These are phyloP conservation scores for human (Homo sapiens) DNA, from an alignment of 2,113 vertebrate genomes.

Conservation along the genomic window GRCh38 chr13:74275001-74275500, in stretches of 20 bases:
- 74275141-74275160: not conserved
- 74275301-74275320: not conserved
- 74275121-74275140: not conserved
- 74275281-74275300: not conserved
- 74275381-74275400: not conserved
- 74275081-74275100: not conserved
- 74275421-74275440: slow-evolving; percentile 1
- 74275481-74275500: slow-evolving; percentile 13
- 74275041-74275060: not conserved
- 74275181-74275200: not conserved
- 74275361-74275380: not conserved
- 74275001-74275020: not conserved
- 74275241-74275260: not conserved
- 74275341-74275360: not conserved
- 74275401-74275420: not conserved
- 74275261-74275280: not conserved
- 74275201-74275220: not conserved
- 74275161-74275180: not conserved
- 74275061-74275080: not conserved
- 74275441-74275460: not conserved
- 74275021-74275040: not conserved
- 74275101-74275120: not conserved
- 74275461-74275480: not conserved
- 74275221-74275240: not conserved
- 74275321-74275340: not conserved